Conservation (phyloP, 2,888 invertebrate species). For the Rhingia campestris region DNA sequence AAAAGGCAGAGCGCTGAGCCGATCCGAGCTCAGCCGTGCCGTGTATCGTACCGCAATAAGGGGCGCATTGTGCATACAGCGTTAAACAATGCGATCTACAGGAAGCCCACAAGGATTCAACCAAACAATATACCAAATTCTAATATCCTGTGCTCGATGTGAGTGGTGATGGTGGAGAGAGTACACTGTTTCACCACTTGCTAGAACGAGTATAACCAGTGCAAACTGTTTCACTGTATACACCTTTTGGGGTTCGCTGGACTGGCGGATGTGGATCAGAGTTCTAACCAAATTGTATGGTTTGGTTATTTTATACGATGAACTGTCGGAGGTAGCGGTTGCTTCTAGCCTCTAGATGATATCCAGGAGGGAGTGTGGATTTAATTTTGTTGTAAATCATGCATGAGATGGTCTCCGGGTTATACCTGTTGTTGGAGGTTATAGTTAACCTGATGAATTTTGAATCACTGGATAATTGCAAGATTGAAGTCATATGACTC, state of each 20-base stretch:
- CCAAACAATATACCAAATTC: slow-evolving; percentile 69
- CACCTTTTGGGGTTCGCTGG: slow-evolving; percentile 52
- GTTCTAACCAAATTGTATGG: slow-evolving; percentile 58
- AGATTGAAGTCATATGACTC: too few species aligned
- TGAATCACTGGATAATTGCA: too few species aligned
- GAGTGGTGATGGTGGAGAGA: slow-evolving; percentile 16
- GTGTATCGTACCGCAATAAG: slow-evolving; percentile 39
- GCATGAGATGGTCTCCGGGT: background rate
- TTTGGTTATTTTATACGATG: slow-evolving; percentile 57
- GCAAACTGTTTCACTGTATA: slow-evolving; percentile 10
- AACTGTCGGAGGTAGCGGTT: slow-evolving; percentile 34
- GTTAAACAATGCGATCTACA: slow-evolving; percentile 68
- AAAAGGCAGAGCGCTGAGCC: slow-evolving; percentile 48
- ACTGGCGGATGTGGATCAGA: slow-evolving; percentile 47
- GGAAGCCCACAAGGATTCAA: slow-evolving; percentile 67
- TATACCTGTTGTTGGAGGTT: background rate
- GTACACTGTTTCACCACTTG: slow-evolving; percentile 39
- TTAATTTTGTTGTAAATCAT: slow-evolving; percentile 53
- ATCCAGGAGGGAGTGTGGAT: slow-evolving; percentile 16
- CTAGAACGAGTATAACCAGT: slow-evolving; percentile 21
- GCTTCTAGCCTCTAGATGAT: background rate
- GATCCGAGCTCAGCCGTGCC: slow-evolving; percentile 4
- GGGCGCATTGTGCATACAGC: slow-evolving; percentile 56
- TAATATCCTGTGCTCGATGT: slow-evolving; percentile 54
- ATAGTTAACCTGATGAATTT: too few species aligned